A percentile compares a stretch with the other conserved stretches of the same genome.
These are phyloP conservation scores for Oceanodroma leucorhoa DNA, from an alignment of 2,797 vertebrate genomes.

Conservation along the genomic window DNA sequence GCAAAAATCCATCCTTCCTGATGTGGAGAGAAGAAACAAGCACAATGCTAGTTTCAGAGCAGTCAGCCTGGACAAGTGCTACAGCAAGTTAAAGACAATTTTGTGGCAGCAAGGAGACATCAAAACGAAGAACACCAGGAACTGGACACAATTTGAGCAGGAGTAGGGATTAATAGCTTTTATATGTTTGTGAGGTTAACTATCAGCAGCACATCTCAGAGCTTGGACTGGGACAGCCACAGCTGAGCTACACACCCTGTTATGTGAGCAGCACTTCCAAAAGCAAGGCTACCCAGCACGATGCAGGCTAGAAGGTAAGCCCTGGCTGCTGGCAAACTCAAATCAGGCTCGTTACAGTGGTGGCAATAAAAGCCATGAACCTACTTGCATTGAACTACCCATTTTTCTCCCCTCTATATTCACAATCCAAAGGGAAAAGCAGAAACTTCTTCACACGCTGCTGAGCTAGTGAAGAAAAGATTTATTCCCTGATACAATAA, in stretches of 20 bases:
- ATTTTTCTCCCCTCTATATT: background rate
- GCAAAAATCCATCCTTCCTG: background rate
- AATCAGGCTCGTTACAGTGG: background rate
- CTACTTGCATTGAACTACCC: background rate
- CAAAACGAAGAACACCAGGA: background rate
- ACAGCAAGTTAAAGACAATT: background rate
- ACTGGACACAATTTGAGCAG: background rate
- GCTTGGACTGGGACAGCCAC: background rate
- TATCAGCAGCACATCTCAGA: background rate
- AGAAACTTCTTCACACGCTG: background rate
- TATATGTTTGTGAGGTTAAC: background rate
- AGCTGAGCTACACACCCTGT: background rate
- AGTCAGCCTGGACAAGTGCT: background rate
- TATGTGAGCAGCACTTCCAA: background rate
- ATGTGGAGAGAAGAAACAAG: background rate
- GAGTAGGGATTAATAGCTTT: background rate
- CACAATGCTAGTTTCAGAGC: background rate
- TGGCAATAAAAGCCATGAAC: background rate
- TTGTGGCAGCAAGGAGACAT: background rate
- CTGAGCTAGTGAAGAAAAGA: background rate
- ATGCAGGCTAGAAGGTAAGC: background rate
- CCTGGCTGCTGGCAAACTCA: background rate
- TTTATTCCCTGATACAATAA: background rate
- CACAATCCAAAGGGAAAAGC: background rate
- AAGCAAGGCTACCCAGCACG: rapidly evolving